Evolutionary conservation across 1,140 invertebrate genomes (phyloP).

Genomic region (Bombus sibiricus): DNA sequence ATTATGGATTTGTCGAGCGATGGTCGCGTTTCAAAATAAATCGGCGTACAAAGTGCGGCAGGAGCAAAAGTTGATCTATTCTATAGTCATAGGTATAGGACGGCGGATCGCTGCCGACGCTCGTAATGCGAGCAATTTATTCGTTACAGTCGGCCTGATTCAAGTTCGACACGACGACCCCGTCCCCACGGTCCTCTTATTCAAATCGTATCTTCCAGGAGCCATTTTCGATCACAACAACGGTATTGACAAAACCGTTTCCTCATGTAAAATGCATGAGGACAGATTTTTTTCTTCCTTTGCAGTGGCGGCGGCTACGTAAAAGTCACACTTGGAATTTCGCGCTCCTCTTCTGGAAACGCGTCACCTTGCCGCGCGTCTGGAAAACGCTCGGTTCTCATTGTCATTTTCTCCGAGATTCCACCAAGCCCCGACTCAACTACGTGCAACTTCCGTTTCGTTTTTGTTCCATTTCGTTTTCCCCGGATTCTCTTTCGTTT

Average conservation of each 20-base stretch:
- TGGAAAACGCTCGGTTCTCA: background rate
- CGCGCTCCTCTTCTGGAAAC: background rate
- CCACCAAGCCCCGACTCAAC: background rate
- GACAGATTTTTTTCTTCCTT: conserved; percentile 51
- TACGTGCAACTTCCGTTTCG: background rate
- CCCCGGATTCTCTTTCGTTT: background rate
- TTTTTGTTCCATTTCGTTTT: background rate
- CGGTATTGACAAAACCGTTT: conserved; percentile 76
- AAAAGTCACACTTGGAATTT: conserved; percentile 35
- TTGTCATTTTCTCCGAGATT: conserved; percentile 9
- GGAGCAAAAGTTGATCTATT: conserved; percentile 62
- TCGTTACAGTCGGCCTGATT: conserved; percentile 70
- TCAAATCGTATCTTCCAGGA: conserved; percentile 76
- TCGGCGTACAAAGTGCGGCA: conserved; percentile 53
- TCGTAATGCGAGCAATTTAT: conserved; percentile 71
- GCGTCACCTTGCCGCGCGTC: background rate
- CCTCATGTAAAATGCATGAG: conserved; percentile 75
- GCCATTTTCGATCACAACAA: conserved; percentile 78
- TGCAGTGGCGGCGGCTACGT: background rate
- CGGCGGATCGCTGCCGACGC: conserved; percentile 48
- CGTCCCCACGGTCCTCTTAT: conserved; percentile 72
- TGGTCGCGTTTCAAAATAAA: conserved; percentile 60
- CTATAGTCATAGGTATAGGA: conserved; percentile 41
- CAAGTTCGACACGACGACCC: conserved; percentile 63
- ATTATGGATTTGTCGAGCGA: conserved; percentile 63